A percentile compares a stretch with the other conserved stretches of the same genome.
Evolutionary conservation across 2,797 vertebrate species (phyloP).

Genomic region (Enteromius argenteus): DNA sequence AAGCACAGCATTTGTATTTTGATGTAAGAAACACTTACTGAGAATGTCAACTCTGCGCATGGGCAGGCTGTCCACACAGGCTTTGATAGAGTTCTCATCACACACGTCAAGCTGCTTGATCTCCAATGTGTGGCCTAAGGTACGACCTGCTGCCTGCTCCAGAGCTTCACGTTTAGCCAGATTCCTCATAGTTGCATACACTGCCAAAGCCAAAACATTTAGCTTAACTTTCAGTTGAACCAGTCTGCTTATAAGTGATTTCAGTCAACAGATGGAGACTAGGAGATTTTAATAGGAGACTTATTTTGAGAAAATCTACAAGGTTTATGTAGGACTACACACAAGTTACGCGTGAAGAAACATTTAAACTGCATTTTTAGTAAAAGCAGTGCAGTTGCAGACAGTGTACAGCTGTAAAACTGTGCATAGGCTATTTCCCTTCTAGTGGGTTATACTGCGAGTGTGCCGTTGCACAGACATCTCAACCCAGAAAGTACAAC

Average conservation of each 20-base stretch:
- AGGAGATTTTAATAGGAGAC: background rate
- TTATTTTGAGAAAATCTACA: background rate
- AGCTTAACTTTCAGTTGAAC: background rate
- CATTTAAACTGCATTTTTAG: background rate
- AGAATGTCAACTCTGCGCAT: constrained; percentile 84
- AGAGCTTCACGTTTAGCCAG: constrained; percentile 76
- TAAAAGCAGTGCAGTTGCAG: background rate
- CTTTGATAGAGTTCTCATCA: constrained; percentile 83
- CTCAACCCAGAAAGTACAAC: constrained; percentile 77
- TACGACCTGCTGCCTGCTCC: constrained; percentile 76
- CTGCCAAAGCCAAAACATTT: constrained; percentile 63
- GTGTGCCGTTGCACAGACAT: background rate
- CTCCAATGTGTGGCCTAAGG: constrained; percentile 82
- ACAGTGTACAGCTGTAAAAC: background rate
- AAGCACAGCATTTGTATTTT: background rate
- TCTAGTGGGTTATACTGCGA: background rate
- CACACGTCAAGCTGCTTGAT: constrained; percentile 87
- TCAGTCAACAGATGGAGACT: background rate
- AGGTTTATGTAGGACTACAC: background rate
- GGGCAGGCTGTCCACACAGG: constrained; percentile 84
- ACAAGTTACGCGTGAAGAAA: background rate
- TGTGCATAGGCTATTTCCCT: background rate
- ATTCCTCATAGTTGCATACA: constrained; percentile 88
- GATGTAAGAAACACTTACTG: constrained; percentile 71
- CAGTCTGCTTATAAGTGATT: background rate